These are phyloP conservation scores for Leptinotarsa lineolata DNA, from an alignment of 1,140 invertebrate species.

Conservation along the genomic window DNA sequence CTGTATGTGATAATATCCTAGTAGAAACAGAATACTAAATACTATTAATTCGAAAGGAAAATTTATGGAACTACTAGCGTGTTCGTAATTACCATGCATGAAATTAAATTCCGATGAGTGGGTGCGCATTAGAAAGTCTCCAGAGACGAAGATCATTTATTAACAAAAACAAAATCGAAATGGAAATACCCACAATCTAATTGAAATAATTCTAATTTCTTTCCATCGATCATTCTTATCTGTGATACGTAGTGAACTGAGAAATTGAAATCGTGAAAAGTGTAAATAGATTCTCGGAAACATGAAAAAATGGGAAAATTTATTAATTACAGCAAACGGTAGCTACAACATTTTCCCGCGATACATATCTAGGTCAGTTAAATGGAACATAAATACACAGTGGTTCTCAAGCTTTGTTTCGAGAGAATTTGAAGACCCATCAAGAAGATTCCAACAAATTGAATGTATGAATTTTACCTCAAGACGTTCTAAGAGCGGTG, in stretches of 20 bases:
- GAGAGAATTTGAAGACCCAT: no score
- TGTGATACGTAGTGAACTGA: not conserved
- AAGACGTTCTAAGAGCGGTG: no score
- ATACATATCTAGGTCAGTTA: constrained; percentile 3
- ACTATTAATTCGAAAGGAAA: not conserved
- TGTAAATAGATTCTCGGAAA: not conserved
- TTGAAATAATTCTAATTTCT: not conserved
- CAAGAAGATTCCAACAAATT: no score
- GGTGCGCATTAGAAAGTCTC: not conserved
- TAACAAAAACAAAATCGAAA: not conserved
- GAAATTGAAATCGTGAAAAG: not conserved
- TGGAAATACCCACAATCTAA: not conserved
- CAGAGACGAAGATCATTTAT: not conserved
- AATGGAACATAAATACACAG: not conserved
- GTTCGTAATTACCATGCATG: not conserved
- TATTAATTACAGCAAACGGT: not conserved
- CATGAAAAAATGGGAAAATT: not conserved
- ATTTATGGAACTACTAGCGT: not conserved
- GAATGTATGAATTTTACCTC: no score
- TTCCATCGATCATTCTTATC: not conserved
- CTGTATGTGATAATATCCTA: no score
- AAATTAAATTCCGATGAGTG: not conserved
- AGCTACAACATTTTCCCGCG: not conserved
- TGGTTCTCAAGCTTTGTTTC: no score
- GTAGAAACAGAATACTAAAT: no score